These are phyloP conservation scores for Corythornis madagascariensis DNA, from an alignment of 2,113 vertebrate genomes.

Conservation along the genomic window DNA sequence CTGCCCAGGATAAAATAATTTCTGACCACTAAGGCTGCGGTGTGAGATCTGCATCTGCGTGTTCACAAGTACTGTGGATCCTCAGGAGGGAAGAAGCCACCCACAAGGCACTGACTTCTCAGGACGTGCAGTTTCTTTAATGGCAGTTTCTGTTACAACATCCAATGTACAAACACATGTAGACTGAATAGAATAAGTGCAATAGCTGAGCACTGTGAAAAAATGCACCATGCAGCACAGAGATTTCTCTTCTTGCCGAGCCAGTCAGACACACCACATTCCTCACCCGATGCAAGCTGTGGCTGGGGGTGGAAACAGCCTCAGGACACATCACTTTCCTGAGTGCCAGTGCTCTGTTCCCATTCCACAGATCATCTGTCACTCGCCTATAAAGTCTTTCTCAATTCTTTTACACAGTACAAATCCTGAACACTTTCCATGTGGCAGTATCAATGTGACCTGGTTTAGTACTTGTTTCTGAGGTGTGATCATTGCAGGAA, in stretches of 20 bases:
- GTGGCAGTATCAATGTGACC: neutral
- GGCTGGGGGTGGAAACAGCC: neutral
- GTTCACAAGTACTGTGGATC: neutral
- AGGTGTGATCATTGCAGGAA: neutral
- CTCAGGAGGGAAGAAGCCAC: neutral
- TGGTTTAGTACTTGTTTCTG: neutral
- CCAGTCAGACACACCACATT: neutral
- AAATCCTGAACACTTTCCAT: neutral
- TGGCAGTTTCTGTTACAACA: neutral
- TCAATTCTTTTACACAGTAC: neutral
- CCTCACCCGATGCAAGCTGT: neutral
- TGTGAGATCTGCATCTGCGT: rapidly evolving
- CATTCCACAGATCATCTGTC: neutral
- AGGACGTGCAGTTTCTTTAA: neutral
- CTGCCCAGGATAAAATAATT: neutral
- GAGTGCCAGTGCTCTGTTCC: neutral
- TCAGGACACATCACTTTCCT: neutral
- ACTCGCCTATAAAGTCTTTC: neutral
- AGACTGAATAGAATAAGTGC: neutral
- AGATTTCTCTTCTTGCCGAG: neutral
- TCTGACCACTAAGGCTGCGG: neutral
- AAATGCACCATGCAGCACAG: neutral
- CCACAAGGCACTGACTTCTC: neutral
- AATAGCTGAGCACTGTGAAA: neutral
- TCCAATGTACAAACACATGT: neutral